Base-by-base conservation (phyloP, 2,797 vertebrate species). In the Ispidina picta region DNA sequence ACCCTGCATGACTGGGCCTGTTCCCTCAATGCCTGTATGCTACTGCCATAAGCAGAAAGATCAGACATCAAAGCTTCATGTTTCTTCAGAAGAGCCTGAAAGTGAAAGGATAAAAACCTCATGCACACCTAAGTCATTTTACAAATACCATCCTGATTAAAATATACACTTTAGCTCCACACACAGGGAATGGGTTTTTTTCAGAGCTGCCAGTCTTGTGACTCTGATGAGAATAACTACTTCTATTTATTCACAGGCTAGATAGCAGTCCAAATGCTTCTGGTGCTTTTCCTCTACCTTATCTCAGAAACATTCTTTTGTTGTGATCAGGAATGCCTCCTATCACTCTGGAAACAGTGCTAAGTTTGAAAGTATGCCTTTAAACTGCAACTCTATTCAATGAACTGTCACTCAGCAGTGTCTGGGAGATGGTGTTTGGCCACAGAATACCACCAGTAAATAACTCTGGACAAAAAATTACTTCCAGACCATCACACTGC, bases 11-110 rank as follows among this genome's bases (percentile, higher is more conserved):
- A 97, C 96, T 99, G 98, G 19, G 99, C 99, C 95, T 99, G 98
- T 81, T 99, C 99, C 91, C 99, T 98, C 77, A 99, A 92, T 2
- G 98, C 92, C 64, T 99, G 98, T 83, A 99, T 99, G 97, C 99
- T 99, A 96, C 99, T 99, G 95, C 99, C 99, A 0, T 99, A 99
- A 54, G 99, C 99, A 0, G 98, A 99, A 88, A 99, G 98, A 96
- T 99, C 99, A 6, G 99, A 99, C 99, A 99, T 99, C 96, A 99
- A 96, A 58, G 99, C 99, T 96, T 99, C 99, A 0, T 99, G 99
- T 92, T 99, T 99, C 98, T 99, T 99, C 88, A 99, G 97, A 65
- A 99, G 98, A 94, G 99, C 99, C 99, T 99, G 97, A 49, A 95
- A 92, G 41, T 9, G 7, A 64, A 83, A 31, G 81, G 77, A 86